Evolutionary conservation across 2,113 vertebrate species (phyloP).

Genomic region (Indicator indicator): DNA sequence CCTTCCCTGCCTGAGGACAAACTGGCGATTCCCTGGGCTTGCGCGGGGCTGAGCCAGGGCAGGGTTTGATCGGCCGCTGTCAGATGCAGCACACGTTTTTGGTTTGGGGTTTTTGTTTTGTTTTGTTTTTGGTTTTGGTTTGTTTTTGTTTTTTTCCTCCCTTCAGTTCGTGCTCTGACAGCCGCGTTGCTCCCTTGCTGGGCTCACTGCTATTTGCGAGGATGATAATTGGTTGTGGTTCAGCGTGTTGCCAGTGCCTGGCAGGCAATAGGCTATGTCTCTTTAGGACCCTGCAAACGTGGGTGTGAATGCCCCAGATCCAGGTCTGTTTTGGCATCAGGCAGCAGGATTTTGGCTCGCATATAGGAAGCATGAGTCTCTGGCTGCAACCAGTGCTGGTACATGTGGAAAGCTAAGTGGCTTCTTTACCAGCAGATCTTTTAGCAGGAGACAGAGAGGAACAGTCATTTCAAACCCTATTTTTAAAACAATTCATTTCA

Average conservation of each 20-base stretch:
- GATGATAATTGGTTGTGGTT: constrained; percentile 14
- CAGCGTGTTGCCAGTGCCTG: neutral
- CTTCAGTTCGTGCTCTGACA: neutral
- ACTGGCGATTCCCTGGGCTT: neutral
- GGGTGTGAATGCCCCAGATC: constrained; percentile 49
- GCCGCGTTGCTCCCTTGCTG: neutral
- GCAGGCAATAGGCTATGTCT: neutral
- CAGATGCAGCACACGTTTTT: constrained; percentile 6
- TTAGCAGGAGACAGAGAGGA: constrained; percentile 56
- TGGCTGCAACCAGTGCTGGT: constrained; percentile 47
- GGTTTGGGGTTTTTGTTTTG: no score
- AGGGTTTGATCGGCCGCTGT: neutral
- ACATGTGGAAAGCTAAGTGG: constrained; percentile 51
- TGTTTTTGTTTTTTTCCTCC: neutral
- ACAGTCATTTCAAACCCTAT: constrained; percentile 73
- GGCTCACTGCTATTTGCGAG: neutral
- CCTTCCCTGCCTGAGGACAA: neutral
- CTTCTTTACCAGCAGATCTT: constrained; percentile 52
- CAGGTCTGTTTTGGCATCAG: constrained; percentile 37
- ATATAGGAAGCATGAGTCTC: constrained; percentile 33
- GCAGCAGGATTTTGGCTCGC: constrained; percentile 35
- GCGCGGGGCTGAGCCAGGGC: neutral
- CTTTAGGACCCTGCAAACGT: constrained; percentile 14
- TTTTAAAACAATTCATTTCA: constrained; percentile 80
- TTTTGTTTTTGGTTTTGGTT: neutral